Evolutionary conservation across 2,113 vertebrate species (phyloP).

Genomic region (Pipra filicauda): DNA sequence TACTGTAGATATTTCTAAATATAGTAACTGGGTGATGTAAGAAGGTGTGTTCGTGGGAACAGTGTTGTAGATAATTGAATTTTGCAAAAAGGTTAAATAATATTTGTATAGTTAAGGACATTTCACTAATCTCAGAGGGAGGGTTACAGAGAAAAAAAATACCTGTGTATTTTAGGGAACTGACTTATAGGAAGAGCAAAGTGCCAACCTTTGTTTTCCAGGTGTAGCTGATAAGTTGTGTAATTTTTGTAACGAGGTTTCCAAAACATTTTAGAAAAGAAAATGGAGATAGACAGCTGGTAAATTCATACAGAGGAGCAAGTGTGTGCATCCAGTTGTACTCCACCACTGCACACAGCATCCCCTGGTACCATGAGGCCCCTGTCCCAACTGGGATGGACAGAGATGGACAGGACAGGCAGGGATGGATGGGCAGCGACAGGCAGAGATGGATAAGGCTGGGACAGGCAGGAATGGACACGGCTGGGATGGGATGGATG

Average conservation of each 20-base stretch:
- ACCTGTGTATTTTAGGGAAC: neutral
- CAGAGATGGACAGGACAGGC: neutral
- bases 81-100: constrained; percentile 14
- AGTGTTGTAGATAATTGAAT: neutral
- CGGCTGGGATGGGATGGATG: neutral
- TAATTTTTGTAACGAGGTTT: neutral
- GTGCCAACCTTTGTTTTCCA: neutral
- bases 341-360: accelerated
- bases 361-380: neutral
- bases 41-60: constrained; percentile 8
- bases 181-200: neutral
- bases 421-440: neutral
- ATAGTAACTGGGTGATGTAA: constrained; percentile 16
- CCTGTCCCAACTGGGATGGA: neutral
- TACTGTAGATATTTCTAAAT: constrained; percentile 38
- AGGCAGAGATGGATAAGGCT: neutral
- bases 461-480: neutral
- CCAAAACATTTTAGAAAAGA: neutral
- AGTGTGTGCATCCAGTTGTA: accelerated
- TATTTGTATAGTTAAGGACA: neutral
- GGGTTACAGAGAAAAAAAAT: neutral
- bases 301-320: accelerated
- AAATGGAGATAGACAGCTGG: neutral
- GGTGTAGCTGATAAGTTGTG: neutral
- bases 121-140: neutral